Percentiles rank a stretch among this genome's conserved stretches.
phyloP scores from a whole-genome alignment of 2,113 vertebrate genomes.

The Uria aalge region DNA sequence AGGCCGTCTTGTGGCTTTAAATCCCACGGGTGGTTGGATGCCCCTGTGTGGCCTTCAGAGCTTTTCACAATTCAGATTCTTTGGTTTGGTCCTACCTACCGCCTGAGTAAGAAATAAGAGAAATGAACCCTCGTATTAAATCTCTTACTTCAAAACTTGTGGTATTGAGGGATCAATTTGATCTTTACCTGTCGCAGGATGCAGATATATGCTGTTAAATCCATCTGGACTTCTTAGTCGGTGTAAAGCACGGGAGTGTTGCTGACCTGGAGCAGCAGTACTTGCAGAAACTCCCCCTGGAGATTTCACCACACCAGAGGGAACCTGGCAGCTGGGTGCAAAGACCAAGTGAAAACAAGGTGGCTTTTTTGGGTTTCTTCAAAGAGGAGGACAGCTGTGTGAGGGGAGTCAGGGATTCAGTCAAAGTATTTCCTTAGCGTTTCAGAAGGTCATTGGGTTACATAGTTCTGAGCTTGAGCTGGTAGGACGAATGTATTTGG shows the following conservation, averaged over 20 bases:
- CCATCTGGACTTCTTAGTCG: too few relatives aligned
- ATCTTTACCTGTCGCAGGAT: not conserved
- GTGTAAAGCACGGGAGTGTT: not conserved
- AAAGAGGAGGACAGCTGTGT: not conserved
- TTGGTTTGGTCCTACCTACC: not conserved
- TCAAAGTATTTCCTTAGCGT: not conserved
- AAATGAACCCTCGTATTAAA: accelerated
- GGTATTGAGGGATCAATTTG: not conserved
- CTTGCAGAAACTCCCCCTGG: not conserved
- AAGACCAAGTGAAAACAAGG: not conserved
- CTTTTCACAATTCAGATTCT: not conserved
- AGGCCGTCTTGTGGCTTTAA: not conserved
- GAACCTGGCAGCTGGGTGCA: not conserved
- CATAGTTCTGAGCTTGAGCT: not conserved
- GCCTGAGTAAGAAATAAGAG: not conserved
- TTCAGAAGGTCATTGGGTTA: not conserved
- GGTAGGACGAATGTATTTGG: not conserved
- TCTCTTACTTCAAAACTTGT: not conserved
- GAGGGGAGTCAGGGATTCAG: not conserved
- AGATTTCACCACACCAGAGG: not conserved
- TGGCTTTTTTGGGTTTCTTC: not conserved
- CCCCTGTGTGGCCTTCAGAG: not conserved
- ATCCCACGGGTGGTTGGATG: accelerated
- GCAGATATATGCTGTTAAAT: not conserved
- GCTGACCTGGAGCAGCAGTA: not conserved